Base-by-base conservation (phyloP, 1,140 invertebrate genomes). In the Colletes gigas region DNA sequence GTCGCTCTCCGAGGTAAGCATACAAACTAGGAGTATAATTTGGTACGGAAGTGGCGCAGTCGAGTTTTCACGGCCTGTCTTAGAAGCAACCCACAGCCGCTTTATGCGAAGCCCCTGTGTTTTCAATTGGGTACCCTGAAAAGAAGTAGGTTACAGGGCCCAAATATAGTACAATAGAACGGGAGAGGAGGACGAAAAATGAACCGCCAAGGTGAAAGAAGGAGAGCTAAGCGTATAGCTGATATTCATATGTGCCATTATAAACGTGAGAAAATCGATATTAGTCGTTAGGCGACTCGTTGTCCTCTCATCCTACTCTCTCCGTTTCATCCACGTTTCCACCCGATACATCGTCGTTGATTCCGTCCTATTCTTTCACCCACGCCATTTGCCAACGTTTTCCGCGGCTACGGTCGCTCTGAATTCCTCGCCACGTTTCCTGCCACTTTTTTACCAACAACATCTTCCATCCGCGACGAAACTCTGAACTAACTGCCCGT, bases 201-300 rank as follows among this genome's bases (percentile, higher is more conserved):
- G 75, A 70, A 44, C 17, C 21, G 30, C 8, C 44, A 44, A 78
- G 57, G 41, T 62, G 72, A 83, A 44, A 63, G 70, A 72, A 52
- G 44, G 72, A 54, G 67, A 72, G 50, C 41, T 6, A 19, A 78
- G 78, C 50, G 67, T 54, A 77, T 21, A 54, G 41, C 19, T 54
- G 41, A 72, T 80, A 72, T 81, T 65, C 57, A 77, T 81, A 60
- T 77, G 65, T 54, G 41, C 15, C 60, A 62, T 85, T 85, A 75
- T 63, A 71, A 84, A 86, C 88, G 84, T 75, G 62, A 85, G 83
- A 88, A 81, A 88, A 86, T 89, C 84, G 82, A 86, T 88, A 84
- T 84, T 72, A 65, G 76, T 88, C 60, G 78, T 87, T 82, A 67
- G 39, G 62, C 52, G 21, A 17, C 71, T 50, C 70, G 57, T 52